Conservation (phyloP, 2,113 vertebrate genomes). For the Archocentrus centrarchus region DNA sequence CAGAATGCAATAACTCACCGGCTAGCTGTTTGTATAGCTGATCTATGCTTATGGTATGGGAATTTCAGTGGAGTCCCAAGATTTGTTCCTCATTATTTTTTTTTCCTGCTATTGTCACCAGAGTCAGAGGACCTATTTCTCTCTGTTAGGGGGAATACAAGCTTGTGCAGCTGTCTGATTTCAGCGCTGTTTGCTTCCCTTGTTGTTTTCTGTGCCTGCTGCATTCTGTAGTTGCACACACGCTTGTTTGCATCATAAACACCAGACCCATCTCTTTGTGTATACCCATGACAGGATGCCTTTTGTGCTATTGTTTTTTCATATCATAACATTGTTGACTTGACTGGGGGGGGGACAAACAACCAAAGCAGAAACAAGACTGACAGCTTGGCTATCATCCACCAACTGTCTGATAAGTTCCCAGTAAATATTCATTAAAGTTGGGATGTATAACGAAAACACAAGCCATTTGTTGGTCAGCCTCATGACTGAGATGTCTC, state of each 20-base stretch:
- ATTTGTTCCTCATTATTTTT: conserved; percentile 47
- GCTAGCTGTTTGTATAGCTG: conserved; percentile 21
- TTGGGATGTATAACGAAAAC: conserved; percentile 5
- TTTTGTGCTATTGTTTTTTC: conserved; percentile 55
- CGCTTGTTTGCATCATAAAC: conserved; percentile 65
- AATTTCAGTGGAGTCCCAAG: conserved; percentile 7
- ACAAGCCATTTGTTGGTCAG: neutral
- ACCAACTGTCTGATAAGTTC: conserved; percentile 6
- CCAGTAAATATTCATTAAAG: conserved; percentile 38
- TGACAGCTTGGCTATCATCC: conserved; percentile 39
- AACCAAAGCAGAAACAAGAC: conserved; percentile 10
- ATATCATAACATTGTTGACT: conserved; percentile 52
- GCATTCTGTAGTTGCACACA: conserved; percentile 27
- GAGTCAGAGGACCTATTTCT: conserved; percentile 30
- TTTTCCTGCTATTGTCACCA: conserved; percentile 27
- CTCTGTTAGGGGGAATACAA: conserved; percentile 18
- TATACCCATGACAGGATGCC: conserved; percentile 49
- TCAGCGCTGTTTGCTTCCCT: conserved; percentile 32
- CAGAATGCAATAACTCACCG: conserved; percentile 36
- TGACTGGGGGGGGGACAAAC: conserved; percentile 24
- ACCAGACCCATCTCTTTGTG: conserved; percentile 46
- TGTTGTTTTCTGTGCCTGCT: conserved; percentile 46
- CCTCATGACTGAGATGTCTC: conserved; percentile 10
- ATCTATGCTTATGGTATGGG: conserved; percentile 11
- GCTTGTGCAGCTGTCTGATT: conserved; percentile 47